A percentile compares a stretch with the other conserved stretches of the same genome.
phyloP scores from a whole-genome alignment of 1,140 invertebrate species.

The Caenorhabditis remanei region DNA sequence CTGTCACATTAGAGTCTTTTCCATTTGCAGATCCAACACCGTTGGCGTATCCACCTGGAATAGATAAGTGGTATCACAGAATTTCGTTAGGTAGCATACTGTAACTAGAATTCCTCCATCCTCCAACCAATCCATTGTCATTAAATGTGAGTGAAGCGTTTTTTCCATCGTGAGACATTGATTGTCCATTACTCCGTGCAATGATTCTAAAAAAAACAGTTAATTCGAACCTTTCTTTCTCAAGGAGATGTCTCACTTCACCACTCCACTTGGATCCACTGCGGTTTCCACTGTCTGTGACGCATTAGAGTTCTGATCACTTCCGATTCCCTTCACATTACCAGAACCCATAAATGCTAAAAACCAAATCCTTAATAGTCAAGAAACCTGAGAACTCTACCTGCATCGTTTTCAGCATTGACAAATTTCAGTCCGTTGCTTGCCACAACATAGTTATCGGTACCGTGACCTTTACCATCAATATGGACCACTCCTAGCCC shows the following conservation, averaged over 20 bases:
- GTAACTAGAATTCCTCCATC: conserved; percentile 36
- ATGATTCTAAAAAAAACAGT: background rate
- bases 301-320: conserved; percentile 3
- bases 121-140: conserved; percentile 42
- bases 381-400: background rate
- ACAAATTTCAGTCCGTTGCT: conserved; percentile 36
- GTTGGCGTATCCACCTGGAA: conserved; percentile 14
- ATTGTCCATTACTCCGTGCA: conserved; percentile 4
- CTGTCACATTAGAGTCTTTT: conserved; percentile 14
- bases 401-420: conserved; percentile 36
- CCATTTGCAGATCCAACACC: conserved; percentile 30
- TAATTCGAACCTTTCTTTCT: too few relatives aligned
- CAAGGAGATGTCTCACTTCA: background rate
- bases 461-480: background rate
- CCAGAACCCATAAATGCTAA: conserved; percentile 24
- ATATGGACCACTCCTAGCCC: conserved; percentile 25
- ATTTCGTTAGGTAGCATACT: background rate
- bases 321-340: conserved; percentile 1
- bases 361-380: background rate
- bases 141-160: background rate
- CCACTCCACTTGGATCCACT: conserved; percentile 35
- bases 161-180: conserved; percentile 7
- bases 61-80: too few relatives aligned
- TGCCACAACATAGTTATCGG: conserved; percentile 24
- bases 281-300: conserved; percentile 14